These are phyloP conservation scores for Trilocha varians DNA, from an alignment of 2,888 invertebrate genomes.

Conservation along the genomic window DNA sequence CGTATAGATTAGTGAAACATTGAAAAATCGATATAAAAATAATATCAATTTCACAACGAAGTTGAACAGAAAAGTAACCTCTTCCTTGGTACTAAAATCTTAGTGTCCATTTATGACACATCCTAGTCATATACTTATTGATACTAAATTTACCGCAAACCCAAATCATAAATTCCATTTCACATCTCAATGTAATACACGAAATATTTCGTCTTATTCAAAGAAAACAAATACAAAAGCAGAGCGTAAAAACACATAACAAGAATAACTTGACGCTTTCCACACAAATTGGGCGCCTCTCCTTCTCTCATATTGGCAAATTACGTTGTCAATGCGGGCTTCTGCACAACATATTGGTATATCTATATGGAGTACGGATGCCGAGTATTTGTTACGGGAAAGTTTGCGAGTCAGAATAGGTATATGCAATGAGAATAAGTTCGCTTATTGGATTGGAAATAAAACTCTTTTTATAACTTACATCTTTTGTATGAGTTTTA, in stretches of 20 bases:
- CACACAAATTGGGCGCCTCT: slow-evolving; percentile 49
- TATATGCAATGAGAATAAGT: slow-evolving; percentile 2
- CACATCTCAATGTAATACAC: background rate
- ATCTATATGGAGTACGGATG: slow-evolving; percentile 11
- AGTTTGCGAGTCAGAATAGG: slow-evolving; percentile 22
- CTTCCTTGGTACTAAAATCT: too few species aligned
- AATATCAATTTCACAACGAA: too few species aligned
- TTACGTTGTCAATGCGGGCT: slow-evolving; percentile 29
- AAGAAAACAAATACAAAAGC: slow-evolving; percentile 4
- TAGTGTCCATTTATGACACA: too few species aligned
- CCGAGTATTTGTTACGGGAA: slow-evolving; percentile 20
- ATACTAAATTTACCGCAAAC: too few species aligned
- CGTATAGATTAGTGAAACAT: too few species aligned
- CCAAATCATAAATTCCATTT: too few species aligned
- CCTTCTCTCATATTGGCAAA: slow-evolving; percentile 46
- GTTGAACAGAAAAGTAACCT: too few species aligned
- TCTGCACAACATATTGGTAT: slow-evolving; percentile 20
- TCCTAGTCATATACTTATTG: too few species aligned
- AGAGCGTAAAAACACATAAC: slow-evolving; percentile 21
- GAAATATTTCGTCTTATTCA: background rate
- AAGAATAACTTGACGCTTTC: slow-evolving; percentile 27
- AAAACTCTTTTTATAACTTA: slow-evolving; percentile 5
- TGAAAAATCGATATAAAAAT: too few species aligned
- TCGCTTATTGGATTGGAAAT: slow-evolving; percentile 4
- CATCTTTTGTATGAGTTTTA: too few species aligned